These are phyloP conservation scores for Heloderma charlesbogerti DNA, from an alignment of 2,113 vertebrate species.

Conservation along the genomic window DNA sequence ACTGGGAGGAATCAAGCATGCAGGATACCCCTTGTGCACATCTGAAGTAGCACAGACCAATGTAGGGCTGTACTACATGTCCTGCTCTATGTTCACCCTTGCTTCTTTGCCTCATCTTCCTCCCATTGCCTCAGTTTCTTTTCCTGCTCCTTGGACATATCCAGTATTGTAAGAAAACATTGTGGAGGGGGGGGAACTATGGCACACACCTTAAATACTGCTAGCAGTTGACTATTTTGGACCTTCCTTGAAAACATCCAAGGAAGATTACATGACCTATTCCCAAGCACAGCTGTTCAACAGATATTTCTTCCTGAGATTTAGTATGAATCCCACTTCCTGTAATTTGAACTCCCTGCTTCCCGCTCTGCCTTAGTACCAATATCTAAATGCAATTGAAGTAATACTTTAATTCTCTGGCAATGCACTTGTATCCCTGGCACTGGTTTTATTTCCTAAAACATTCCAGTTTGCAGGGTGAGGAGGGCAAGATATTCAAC, in stretches of 20 bases:
- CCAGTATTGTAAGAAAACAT: background rate
- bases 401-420: background rate
- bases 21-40: background rate
- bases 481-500: background rate
- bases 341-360: background rate
- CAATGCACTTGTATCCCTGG: background rate
- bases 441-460: background rate
- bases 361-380: background rate
- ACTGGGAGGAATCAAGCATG: background rate
- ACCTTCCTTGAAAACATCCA: background rate
- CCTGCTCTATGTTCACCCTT: background rate
- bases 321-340: background rate
- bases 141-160: background rate
- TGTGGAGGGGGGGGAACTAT: background rate
- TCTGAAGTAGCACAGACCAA: background rate
- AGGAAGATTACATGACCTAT: background rate
- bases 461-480: background rate
- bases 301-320: background rate
- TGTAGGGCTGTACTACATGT: background rate
- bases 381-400: background rate
- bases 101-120: background rate
- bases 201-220: background rate
- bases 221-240: background rate
- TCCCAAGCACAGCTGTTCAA: background rate
- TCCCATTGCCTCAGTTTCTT: background rate